Evolutionary conservation across 2,888 invertebrate species (phyloP).

Genomic region (Xestia xanthographa): DNA sequence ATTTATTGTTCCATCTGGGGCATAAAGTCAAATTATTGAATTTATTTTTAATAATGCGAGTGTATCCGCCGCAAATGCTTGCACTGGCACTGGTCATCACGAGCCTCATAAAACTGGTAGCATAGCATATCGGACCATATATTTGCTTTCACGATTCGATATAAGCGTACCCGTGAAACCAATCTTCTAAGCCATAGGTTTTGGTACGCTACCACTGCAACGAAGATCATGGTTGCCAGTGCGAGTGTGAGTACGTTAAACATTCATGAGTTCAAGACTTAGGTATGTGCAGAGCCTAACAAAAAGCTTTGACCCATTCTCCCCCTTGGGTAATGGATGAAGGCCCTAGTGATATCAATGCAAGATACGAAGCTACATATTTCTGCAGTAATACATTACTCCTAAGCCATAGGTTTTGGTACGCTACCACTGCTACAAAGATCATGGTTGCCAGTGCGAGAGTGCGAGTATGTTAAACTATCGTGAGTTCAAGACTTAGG

Average conservation of each 20-base stretch:
- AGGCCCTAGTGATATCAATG: constrained; percentile 36
- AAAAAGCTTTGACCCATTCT: constrained; percentile 1
- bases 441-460: background rate
- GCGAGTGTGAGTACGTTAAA: background rate
- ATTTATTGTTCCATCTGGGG: background rate
- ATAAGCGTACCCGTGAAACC: background rate
- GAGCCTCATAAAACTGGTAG: background rate
- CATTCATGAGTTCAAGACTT: background rate
- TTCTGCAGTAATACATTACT: constrained; percentile 46
- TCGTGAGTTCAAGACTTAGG: background rate
- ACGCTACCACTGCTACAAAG: background rate
- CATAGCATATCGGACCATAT: background rate
- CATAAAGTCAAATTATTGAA: background rate
- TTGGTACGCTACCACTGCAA: background rate
- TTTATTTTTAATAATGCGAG: background rate
- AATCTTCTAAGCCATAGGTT: background rate
- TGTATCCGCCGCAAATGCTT: background rate
- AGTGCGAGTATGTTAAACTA: background rate
- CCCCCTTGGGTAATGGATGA: constrained; percentile 14
- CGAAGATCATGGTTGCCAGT: background rate
- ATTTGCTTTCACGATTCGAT: background rate
- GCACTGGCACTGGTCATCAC: background rate
- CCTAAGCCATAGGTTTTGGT: background rate
- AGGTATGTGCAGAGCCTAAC: background rate
- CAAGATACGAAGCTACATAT: constrained; percentile 31